Base-by-base conservation (phyloP, 2,113 vertebrate species). In the Siniperca knerii region DNA sequence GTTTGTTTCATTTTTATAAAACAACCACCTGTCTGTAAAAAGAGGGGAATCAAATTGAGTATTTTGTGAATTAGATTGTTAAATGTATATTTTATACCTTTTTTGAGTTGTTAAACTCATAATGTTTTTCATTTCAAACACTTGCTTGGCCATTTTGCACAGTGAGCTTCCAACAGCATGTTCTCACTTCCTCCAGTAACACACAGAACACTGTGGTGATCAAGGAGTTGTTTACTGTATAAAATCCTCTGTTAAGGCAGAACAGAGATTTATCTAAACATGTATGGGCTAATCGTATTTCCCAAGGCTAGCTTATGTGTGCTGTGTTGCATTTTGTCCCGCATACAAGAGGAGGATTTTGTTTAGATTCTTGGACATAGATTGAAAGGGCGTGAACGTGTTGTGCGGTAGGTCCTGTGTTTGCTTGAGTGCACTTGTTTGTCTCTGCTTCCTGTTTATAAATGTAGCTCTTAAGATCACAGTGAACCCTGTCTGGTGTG, bases 91-190 rank as follows among this genome's bases (percentile, higher is more conserved):
- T 69, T 25, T 44, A 35, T 29, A 29, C 21, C 5, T 2, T 1
- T 2, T 1, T 82, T 15, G 20, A 65, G 16, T 54, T 52, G 61
- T 62, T 52, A 2, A 69, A 69, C n/a, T 46, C n/a, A 13, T 40
- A 13, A 4, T 21, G 3, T 58, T 76, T 61, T 70, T 52, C 4
- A 46, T 70, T 40, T 58, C 11, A 66, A 44, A 44, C 69, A 52
- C 71, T 44, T 15, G 62, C 70, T 66, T 72, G 65, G 74, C 65
- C 44, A 13, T 58, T 58, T 72, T 55, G 62, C 78, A 72, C 60
- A 68, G n/a, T 72, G 35, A 77, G 46, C 66, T 86, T 84, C 74
- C 64, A 87, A 81, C 73, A 88, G 91, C 93, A 86, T 91, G 87
- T 58, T 70, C 48, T 87, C 61, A 81, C 69, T 62, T 83, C 52